Evolutionary conservation across 2,888 invertebrate genomes (phyloP).

Genomic region (Cheilosia urbana): DNA sequence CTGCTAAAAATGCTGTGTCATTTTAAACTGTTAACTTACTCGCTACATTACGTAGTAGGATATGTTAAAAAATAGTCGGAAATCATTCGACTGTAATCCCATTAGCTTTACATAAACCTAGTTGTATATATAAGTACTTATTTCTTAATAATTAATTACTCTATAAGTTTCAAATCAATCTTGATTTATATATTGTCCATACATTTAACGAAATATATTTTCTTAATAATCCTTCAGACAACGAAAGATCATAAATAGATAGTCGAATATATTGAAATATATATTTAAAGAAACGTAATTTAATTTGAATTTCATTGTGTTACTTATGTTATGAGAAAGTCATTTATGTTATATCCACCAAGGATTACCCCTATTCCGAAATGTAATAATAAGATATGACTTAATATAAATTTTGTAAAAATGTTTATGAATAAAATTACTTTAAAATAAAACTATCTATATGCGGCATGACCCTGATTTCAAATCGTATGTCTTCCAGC

Average conservation of each 20-base stretch:
- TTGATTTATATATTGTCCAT: constrained; percentile 12
- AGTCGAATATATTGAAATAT: constrained; percentile 21
- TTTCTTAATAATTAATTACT: constrained; percentile 7
- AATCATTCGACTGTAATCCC: constrained; percentile 60
- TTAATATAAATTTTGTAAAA: constrained; percentile 60
- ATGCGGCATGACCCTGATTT: constrained; percentile 84
- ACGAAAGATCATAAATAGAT: constrained; percentile 62
- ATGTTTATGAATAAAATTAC: constrained; percentile 66
- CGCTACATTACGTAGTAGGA: constrained; percentile 26
- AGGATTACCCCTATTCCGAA: constrained; percentile 20
- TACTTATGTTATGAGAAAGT: not conserved
- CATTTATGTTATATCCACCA: constrained; percentile 11
- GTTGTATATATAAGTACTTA: constrained; percentile 37
- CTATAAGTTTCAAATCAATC: constrained; percentile 7
- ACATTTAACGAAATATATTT: constrained; percentile 28
- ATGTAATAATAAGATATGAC: constrained; percentile 22
- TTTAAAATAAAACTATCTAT: constrained; percentile 77
- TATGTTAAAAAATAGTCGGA: constrained; percentile 52
- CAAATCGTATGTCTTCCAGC: constrained; percentile 84
- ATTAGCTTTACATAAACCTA: constrained; percentile 60
- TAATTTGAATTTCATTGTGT: constrained; percentile 14
- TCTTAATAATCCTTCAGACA: constrained; percentile 57
- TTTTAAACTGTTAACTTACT: constrained; percentile 41
- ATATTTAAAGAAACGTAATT: constrained; percentile 8
- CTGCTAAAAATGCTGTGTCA: constrained; percentile 17